Percentiles rank a stretch among this genome's conserved stretches.
Evolutionary conservation across 1,140 invertebrate genomes (phyloP).

Genomic region (Acromyrmex heyeri): DNA sequence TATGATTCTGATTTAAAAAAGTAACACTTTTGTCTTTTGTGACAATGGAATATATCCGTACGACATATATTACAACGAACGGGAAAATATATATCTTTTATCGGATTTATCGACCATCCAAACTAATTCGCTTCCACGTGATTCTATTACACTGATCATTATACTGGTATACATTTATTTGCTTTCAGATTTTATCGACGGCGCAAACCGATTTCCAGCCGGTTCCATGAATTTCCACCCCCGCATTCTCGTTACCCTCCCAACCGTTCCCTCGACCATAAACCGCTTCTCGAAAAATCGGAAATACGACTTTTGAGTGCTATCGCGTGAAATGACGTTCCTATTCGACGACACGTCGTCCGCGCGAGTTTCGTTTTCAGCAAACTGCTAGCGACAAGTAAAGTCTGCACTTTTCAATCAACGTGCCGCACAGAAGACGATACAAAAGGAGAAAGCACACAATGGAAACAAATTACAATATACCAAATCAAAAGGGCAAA

Average conservation of each 20-base stretch:
- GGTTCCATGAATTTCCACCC: constrained; percentile 24
- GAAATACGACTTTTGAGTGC: constrained; percentile 59
- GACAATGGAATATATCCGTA: background rate
- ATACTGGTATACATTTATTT: constrained; percentile 49
- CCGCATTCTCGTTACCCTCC: constrained; percentile 32
- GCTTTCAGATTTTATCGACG: constrained; percentile 49
- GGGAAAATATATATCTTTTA: constrained; percentile 35
- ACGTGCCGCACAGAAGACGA: constrained; percentile 18
- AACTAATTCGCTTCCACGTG: constrained; percentile 26
- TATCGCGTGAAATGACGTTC: constrained; percentile 61
- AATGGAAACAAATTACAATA: background rate
- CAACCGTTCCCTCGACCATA: background rate
- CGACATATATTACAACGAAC: background rate
- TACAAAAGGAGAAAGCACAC: constrained; percentile 14
- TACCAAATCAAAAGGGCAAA: background rate
- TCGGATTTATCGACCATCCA: constrained; percentile 37
- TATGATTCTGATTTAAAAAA: constrained; percentile 1
- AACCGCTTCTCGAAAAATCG: constrained; percentile 58
- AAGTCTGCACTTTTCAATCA: constrained; percentile 60
- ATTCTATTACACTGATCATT: constrained; percentile 59
- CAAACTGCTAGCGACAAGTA: constrained; percentile 66
- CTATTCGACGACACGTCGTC: constrained; percentile 56
- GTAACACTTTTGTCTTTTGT: background rate
- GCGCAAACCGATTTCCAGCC: constrained; percentile 44
- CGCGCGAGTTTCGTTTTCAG: constrained; percentile 61